Evolutionary conservation across 2,797 vertebrate species (phyloP).

Genomic region (Natrix natrix): DNA sequence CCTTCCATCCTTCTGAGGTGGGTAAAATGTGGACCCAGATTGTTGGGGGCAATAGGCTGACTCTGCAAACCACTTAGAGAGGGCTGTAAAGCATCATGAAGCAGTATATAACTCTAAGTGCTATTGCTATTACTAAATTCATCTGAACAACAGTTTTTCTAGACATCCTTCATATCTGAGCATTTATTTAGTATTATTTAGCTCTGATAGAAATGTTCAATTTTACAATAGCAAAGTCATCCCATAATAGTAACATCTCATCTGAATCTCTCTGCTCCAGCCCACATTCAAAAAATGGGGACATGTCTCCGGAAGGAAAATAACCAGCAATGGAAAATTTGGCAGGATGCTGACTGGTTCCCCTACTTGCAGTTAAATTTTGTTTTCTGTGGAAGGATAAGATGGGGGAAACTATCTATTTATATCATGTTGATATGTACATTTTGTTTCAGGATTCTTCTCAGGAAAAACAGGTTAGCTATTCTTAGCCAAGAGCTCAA

Average conservation of each 20-base stretch:
- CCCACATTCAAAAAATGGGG: neutral
- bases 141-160: neutral
- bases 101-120: too few relatives aligned
- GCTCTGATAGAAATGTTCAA: neutral
- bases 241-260: neutral
- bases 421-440: slow-evolving; percentile 21
- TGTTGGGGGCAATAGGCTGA: too few relatives aligned
- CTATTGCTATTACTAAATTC: neutral
- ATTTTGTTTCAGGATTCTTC: slow-evolving; percentile 39
- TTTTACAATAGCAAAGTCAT: neutral
- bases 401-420: slow-evolving; percentile 39
- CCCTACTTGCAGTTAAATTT: slow-evolving; percentile 1
- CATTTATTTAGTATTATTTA: neutral
- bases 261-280: slow-evolving; percentile 2
- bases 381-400: slow-evolving; percentile 42
- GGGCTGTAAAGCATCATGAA: too few relatives aligned
- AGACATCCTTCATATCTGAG: neutral
- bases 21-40: too few relatives aligned
- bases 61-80: too few relatives aligned
- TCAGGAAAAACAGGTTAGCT: slow-evolving; percentile 61
- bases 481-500: slow-evolving; percentile 62
- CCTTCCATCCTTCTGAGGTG: too few relatives aligned
- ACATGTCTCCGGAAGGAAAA: slow-evolving; percentile 14
- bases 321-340: slow-evolving; percentile 52
- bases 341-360: slow-evolving; percentile 6